Base-by-base conservation (phyloP, 2,888 invertebrate genomes). In the Liopterus haemorrhoidalis region DNA sequence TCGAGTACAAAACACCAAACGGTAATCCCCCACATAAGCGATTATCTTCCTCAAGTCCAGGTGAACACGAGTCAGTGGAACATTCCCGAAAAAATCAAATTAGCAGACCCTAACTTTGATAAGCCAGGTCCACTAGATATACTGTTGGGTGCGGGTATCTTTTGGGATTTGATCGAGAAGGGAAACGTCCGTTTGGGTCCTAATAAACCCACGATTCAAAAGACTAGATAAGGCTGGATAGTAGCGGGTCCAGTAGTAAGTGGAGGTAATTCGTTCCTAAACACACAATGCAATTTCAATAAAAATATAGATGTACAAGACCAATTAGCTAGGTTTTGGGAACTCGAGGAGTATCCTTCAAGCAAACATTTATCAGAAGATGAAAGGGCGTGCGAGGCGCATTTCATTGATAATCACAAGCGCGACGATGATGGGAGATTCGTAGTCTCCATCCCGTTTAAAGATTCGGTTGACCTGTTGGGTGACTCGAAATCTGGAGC, bases 101-200 rank as follows among this genome's bases (percentile, higher is more conserved):
- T 54, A 14, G 53, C 54, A n/a, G 54, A 53, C 12, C 47, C 50
- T 5, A 27, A 32, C 5, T 48, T 46, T 19, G 20, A 32, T 15
- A 31, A 41, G 6, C 45, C 51, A 3, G 36, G 41, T 2, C 27
- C 30, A 8, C 40, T 53, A 4, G 53, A 53, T 22, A 6, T 50
- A 2, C 39, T 54, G 8, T 36, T 53, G 6, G 53, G 53, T 15
- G 48, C 43, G 20, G 49, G 40, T n/a, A 6, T 24, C 6, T 24
- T 24, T 24, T 24, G 24, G 24, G 8, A n/a, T 6, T 24, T 24
- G n/a, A 24, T 24, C 24, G n/a, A n/a, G 8, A 24, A 24, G 6
- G 24, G 24, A 8, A 6, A 24, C 6, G n/a, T 24, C 6, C 6
- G n/a, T 24, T 24, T n/a, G 24, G 24, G 24, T 8, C 24, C 8